Evolutionary conservation across 2,113 vertebrate species (phyloP).

Genomic region (Helogale parvula): DNA sequence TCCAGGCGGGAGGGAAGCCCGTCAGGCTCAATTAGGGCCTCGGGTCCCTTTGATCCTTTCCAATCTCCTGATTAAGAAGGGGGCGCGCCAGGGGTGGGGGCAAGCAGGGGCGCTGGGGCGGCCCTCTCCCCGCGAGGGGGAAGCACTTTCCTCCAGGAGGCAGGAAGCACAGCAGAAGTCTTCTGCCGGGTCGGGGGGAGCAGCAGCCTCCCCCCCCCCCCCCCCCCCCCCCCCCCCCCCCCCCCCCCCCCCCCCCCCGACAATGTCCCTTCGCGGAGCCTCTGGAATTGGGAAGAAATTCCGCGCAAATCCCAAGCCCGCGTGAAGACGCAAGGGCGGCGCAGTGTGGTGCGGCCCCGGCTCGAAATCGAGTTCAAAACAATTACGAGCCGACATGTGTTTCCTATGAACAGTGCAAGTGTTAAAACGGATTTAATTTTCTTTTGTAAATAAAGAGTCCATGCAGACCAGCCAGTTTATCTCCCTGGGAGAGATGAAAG

Average conservation of each 20-base stretch:
- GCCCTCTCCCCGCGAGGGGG: not conserved
- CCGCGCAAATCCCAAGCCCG: constrained; percentile 36
- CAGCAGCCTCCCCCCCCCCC: not conserved
- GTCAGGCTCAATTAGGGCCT: constrained; percentile 2
- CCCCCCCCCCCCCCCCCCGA: not conserved
- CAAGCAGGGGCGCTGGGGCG: not conserved
- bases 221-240: not conserved
- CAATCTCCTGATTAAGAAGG: constrained; percentile 45
- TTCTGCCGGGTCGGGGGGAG: not conserved
- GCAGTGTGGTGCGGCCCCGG: not conserved
- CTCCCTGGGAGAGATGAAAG: constrained; percentile 82
- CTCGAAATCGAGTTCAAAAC: constrained; percentile 62
- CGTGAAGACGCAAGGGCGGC: not conserved
- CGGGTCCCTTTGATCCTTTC: constrained; percentile 59
- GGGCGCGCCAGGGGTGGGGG: not conserved
- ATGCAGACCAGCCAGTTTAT: constrained; percentile 73
- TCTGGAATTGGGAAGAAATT: constrained; percentile 35
- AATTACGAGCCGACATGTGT: constrained; percentile 68
- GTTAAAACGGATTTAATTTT: constrained; percentile 81
- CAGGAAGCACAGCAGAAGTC: not conserved
- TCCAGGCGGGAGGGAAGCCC: not conserved
- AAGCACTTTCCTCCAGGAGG: not conserved
- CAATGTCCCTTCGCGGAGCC: not conserved
- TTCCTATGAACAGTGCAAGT: constrained; percentile 76
- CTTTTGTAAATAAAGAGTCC: constrained; percentile 82